phyloP scores from a whole-genome alignment of 2,113 vertebrate genomes.

The Myocastor coypus region DNA sequence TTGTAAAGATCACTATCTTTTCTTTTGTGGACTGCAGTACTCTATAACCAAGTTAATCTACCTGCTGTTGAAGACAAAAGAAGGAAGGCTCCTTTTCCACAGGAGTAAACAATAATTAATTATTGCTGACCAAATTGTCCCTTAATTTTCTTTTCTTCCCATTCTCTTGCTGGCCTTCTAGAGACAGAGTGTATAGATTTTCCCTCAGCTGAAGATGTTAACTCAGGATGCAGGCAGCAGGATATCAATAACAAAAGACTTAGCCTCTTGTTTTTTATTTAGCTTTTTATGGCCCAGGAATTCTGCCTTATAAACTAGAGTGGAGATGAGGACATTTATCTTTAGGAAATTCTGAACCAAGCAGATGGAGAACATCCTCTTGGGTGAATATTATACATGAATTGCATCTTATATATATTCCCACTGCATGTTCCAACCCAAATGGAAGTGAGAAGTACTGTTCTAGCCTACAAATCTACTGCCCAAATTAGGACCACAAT shows the following conservation, averaged over 20 bases:
- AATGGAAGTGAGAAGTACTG: neutral
- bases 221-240: neutral
- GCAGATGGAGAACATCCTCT: neutral
- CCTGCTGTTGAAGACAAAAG: conserved; percentile 40
- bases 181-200: conserved; percentile 48
- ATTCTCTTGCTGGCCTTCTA: conserved; percentile 9
- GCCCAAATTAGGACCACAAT: neutral
- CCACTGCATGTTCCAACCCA: neutral
- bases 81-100: conserved; percentile 48
- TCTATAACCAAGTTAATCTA: conserved; percentile 64
- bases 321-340: neutral
- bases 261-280: neutral
- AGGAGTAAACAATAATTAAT: conserved; percentile 65
- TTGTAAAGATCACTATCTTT: neutral
- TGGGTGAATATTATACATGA: neutral
- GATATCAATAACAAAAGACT: neutral
- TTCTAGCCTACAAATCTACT: neutral
- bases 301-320: conserved; percentile 15
- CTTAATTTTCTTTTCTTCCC: conserved; percentile 67
- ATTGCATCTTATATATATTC: neutral
- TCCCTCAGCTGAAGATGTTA: conserved; percentile 27
- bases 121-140: conserved; percentile 23
- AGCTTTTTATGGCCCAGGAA: neutral
- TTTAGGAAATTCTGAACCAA: neutral
- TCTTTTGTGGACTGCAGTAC: neutral